phyloP scores from a whole-genome alignment of 2,888 invertebrate species.

The Caenorhabditis wallacei region DNA sequence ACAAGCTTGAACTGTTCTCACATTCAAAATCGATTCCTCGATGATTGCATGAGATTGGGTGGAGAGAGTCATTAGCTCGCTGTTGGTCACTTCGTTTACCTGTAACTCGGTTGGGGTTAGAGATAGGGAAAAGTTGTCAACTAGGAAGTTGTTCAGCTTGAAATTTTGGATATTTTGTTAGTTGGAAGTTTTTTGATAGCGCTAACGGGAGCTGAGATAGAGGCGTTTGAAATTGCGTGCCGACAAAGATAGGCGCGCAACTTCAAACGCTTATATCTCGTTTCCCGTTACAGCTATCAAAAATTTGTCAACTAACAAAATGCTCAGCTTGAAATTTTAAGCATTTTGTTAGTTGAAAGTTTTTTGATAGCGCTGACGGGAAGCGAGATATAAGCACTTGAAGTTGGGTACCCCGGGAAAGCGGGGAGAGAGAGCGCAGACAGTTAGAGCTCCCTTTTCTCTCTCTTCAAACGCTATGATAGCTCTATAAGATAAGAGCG shows the following conservation, averaged over 20 bases:
- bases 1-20: constrained; percentile 73
- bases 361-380: neutral
- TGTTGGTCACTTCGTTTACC: constrained; percentile 53
- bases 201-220: neutral
- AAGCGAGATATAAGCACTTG: neutral
- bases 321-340: too few relatives aligned
- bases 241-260: too few relatives aligned
- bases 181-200: too few relatives aligned
- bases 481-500: too few relatives aligned
- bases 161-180: too few relatives aligned
- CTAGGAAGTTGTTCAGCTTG: too few relatives aligned
- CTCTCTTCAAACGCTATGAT: too few relatives aligned
- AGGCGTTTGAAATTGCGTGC: too few relatives aligned
- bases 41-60: constrained; percentile 64
- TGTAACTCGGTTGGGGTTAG: neutral
- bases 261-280: constrained; percentile 33
- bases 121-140: neutral
- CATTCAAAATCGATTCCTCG: constrained; percentile 72
- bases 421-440: too few relatives aligned
- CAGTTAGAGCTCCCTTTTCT: too few relatives aligned
- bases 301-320: neutral
- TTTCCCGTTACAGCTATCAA: neutral
- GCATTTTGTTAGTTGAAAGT: too few relatives aligned
- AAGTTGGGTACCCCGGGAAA: too few relatives aligned
- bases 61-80: constrained; percentile 55